These are phyloP conservation scores for Yponomeuta evonymella DNA, from an alignment of 2,888 invertebrate species.

Conservation along the genomic window DNA sequence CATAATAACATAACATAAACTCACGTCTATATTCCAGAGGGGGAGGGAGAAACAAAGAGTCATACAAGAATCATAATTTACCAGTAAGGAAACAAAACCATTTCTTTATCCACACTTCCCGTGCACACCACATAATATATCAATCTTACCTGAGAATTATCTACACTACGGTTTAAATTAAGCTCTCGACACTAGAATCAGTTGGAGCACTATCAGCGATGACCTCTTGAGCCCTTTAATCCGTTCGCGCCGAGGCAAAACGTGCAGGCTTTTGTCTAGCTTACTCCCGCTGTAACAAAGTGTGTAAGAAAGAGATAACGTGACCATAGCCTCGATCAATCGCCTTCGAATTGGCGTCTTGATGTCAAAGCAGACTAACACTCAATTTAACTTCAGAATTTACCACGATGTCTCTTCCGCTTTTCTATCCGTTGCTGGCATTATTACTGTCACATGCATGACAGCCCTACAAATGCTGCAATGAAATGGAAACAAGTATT, in stretches of 20 bases:
- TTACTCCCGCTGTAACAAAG: not conserved
- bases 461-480: not conserved
- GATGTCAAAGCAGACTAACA: not conserved
- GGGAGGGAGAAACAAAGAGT: too few species aligned
- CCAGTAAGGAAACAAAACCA: too few species aligned
- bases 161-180: not conserved
- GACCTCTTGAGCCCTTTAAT: not conserved
- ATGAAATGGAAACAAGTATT: not conserved
- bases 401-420: not conserved
- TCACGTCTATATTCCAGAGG: too few species aligned
- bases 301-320: not conserved
- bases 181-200: not conserved
- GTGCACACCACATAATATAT: not conserved
- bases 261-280: not conserved
- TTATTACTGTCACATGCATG: not conserved
- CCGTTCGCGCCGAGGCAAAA: not conserved
- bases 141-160: not conserved
- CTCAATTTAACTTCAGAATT: not conserved
- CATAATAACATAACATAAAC: too few species aligned
- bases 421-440: not conserved
- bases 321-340: not conserved
- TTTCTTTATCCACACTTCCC: not conserved
- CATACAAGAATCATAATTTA: too few species aligned
- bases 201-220: not conserved
- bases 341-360: not conserved